Conservation (phyloP, 1,140 invertebrate species). For the Caenorhabditis tropicalis region DNA sequence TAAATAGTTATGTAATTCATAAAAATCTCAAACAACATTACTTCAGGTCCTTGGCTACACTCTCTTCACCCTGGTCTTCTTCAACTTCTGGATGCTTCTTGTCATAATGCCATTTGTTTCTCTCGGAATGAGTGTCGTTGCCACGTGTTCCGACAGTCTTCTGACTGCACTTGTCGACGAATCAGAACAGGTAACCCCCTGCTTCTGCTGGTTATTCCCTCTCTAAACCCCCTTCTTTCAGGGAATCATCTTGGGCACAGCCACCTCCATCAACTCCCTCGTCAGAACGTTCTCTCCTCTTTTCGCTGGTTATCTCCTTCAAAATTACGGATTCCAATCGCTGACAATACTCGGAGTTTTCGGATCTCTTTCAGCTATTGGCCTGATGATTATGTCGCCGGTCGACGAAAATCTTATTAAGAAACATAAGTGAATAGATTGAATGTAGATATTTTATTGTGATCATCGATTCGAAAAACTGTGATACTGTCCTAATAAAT, state of each 20-base stretch:
- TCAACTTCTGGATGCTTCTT: conserved; percentile 52
- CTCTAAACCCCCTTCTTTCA: background rate
- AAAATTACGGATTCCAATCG: conserved; percentile 47
- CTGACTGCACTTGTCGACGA: conserved; percentile 55
- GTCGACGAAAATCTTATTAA: conserved; percentile 37
- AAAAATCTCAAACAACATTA: background rate
- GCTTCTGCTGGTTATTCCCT: background rate
- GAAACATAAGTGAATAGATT: conserved; percentile 30
- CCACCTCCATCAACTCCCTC: conserved; percentile 52
- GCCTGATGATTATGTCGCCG: conserved; percentile 1
- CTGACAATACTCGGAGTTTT: conserved; percentile 1
- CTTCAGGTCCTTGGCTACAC: conserved; percentile 51
- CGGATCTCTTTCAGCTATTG: background rate
- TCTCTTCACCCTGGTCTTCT: conserved; percentile 52
- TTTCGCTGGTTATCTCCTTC: conserved; percentile 52
- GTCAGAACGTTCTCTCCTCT: conserved; percentile 55
- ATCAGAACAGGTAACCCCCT: conserved; percentile 52
- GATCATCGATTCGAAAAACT: background rate
- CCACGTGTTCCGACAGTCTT: conserved; percentile 56
- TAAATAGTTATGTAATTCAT: background rate
- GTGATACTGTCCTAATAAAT: background rate
- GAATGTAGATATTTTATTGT: background rate
- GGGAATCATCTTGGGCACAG: conserved; percentile 54
- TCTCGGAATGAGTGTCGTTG: conserved; percentile 58
- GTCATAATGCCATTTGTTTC: conserved; percentile 57